phyloP scores from a whole-genome alignment of 1,140 invertebrate species.

The Anoplophora glabripennis region DNA sequence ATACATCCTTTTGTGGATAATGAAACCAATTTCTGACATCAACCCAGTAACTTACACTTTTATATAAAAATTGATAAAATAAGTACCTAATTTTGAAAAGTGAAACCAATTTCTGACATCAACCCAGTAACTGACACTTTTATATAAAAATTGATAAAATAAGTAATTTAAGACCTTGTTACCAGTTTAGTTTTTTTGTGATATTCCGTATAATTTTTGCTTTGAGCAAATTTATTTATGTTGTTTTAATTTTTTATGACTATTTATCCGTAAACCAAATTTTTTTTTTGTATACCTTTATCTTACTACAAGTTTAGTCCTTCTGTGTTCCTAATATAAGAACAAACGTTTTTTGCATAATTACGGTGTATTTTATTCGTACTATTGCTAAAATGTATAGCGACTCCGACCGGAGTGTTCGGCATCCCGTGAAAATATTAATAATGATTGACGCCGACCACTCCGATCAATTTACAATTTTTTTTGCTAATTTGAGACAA shows the following conservation, averaged over 20 bases:
- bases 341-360: constrained; percentile 16
- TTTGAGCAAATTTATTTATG: constrained; percentile 1
- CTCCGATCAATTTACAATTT: constrained; percentile 3
- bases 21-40: no score
- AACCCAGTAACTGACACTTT: no score
- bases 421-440: constrained; percentile 11
- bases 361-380: constrained; percentile 6
- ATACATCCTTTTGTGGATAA: no score
- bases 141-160: no score
- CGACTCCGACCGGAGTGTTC: constrained; percentile 7
- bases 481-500: constrained; percentile 4
- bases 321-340: neutral
- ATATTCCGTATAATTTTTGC: neutral
- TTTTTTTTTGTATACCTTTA: neutral
- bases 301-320: neutral
- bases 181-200: no score
- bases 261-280: neutral
- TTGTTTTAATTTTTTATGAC: neutral
- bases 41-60: no score
- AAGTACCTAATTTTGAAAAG: no score
- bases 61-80: no score
- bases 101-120: no score
- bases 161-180: no score
- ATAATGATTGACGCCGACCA: constrained; percentile 9
- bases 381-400: constrained; percentile 8